phyloP scores from a whole-genome alignment of 2,113 vertebrate species.

The Cynoglossus semilaevis region DNA sequence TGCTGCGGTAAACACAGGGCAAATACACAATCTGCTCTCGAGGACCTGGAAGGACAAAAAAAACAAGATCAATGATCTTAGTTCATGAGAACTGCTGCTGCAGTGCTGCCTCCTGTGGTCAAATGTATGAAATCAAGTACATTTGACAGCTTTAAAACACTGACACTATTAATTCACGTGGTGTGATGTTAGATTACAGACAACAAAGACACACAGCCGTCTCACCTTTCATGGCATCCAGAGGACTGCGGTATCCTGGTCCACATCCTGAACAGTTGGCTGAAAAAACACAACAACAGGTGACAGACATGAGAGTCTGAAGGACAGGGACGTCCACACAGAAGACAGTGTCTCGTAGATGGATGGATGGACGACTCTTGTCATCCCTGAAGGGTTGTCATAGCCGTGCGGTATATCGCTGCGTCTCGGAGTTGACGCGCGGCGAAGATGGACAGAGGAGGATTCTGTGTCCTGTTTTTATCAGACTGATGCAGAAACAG shows the following conservation, averaged over 20 bases:
- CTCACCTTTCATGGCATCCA: slow-evolving; percentile 92
- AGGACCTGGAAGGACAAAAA: slow-evolving; percentile 72
- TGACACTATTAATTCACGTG: too few species aligned
- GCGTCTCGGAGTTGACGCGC: too few species aligned
- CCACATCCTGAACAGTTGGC: slow-evolving; percentile 83
- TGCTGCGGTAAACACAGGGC: slow-evolving; percentile 91
- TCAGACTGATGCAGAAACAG: background rate
- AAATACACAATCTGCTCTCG: slow-evolving; percentile 88
- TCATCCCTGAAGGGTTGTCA: too few species aligned
- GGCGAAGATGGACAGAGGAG: background rate
- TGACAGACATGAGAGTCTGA: background rate
- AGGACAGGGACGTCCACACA: background rate
- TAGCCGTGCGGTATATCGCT: too few species aligned
- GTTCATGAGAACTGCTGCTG: background rate
- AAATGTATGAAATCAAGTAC: too few species aligned
- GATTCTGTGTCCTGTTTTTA: background rate
- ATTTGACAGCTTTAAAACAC: too few species aligned
- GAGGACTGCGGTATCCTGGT: slow-evolving; percentile 84
- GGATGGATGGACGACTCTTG: too few species aligned
- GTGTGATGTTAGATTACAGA: background rate
- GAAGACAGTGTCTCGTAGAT: background rate
- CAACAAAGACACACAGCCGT: background rate
- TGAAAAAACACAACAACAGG: slow-evolving; percentile 40
- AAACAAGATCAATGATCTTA: background rate
- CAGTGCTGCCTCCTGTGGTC: too few species aligned